Conservation (phyloP, 2,113 vertebrate genomes). For the Brachionichthys hirsutus region DNA sequence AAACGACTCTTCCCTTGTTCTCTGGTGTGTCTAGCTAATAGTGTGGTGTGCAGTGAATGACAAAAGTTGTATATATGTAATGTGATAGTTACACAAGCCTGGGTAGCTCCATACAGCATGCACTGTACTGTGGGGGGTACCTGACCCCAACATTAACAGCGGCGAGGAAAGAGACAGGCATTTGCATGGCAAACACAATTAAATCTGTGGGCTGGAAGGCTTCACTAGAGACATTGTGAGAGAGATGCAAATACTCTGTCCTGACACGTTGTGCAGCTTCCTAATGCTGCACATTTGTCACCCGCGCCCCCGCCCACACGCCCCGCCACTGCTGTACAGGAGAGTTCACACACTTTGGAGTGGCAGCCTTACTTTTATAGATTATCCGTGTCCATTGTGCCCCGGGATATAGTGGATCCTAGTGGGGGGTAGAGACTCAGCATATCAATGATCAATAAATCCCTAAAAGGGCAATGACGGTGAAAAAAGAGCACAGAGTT, state of each 20-base stretch:
- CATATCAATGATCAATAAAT: conserved; percentile 39
- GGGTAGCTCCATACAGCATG: conserved; percentile 37
- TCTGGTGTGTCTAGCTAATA: too few species aligned
- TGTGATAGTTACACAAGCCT: conserved; percentile 41
- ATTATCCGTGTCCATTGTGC: conserved; percentile 28
- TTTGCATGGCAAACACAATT: conserved; percentile 67
- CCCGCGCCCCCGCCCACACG: conserved; percentile 52
- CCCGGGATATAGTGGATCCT: conserved; percentile 25
- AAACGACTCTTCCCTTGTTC: too few species aligned
- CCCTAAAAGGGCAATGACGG: conserved; percentile 26
- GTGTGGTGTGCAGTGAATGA: too few species aligned
- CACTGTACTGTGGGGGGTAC: conserved; percentile 24
- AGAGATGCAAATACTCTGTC: conserved; percentile 57
- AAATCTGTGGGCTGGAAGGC: conserved; percentile 68
- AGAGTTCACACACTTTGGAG: conserved; percentile 53
- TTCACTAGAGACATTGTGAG: conserved; percentile 48
- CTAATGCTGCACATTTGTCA: conserved; percentile 63
- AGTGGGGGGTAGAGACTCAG: conserved; percentile 17
- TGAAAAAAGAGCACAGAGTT: conserved; percentile 7
- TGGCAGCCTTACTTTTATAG: conserved; percentile 55
- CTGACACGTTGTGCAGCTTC: conserved; percentile 59
- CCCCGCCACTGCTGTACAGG: conserved; percentile 33
- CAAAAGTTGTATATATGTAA: conserved; percentile 21
- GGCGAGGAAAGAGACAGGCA: conserved; percentile 28
- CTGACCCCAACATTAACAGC: conserved; percentile 67